phyloP scores from a whole-genome alignment of 2,888 invertebrate species.

The Tetanocera ferruginea region DNA sequence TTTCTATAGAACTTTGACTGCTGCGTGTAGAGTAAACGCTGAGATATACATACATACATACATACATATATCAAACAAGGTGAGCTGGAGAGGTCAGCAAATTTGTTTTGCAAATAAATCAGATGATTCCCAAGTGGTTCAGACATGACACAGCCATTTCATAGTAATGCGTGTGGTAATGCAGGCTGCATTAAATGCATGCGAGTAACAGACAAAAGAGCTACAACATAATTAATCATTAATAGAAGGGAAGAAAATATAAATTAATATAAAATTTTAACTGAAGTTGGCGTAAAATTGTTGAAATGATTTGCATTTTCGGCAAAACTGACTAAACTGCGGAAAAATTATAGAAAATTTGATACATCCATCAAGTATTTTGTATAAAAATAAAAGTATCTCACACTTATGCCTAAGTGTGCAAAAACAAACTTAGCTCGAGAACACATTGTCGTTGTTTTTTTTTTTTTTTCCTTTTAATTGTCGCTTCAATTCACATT shows the following conservation, averaged over 20 bases:
- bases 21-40: neutral
- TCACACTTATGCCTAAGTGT: neutral
- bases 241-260: neutral
- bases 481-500: neutral
- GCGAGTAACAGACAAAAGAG: neutral
- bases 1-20: neutral
- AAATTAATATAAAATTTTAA: neutral
- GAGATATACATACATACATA: too few species aligned
- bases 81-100: neutral
- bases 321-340: neutral
- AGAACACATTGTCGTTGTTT: too few species aligned
- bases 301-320: constrained; percentile 25
- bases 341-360: neutral
- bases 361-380: neutral
- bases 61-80: neutral
- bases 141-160: constrained; percentile 19
- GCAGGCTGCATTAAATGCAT: neutral
- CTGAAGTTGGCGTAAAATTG: neutral
- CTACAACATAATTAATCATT: constrained; percentile 14
- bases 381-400: neutral
- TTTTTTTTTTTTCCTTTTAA: neutral
- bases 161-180: neutral
- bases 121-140: constrained; percentile 18
- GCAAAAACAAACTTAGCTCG: neutral
- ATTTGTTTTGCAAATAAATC: constrained; percentile 23